Evolutionary conservation across 1,140 invertebrate species (phyloP).

Genomic region (Tetranychus urticae): DNA sequence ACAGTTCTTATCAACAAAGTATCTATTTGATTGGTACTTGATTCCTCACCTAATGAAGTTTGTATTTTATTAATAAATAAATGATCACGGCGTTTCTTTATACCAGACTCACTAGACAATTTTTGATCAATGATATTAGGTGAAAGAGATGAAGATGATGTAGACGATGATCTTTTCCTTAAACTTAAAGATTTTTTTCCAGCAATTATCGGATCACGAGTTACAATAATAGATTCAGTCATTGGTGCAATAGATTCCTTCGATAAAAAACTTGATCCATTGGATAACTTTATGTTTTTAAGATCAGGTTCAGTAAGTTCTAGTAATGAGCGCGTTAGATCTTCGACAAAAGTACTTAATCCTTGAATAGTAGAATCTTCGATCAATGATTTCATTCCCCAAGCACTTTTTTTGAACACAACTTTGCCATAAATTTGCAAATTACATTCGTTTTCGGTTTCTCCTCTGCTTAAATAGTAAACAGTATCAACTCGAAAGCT

Average conservation of each 20-base stretch:
- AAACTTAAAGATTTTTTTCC: background rate
- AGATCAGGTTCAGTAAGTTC: background rate
- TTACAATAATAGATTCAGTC: background rate
- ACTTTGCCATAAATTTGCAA: background rate
- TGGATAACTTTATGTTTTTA: background rate
- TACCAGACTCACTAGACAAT: background rate
- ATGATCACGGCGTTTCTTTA: background rate
- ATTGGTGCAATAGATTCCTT: background rate
- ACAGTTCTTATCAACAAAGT: background rate
- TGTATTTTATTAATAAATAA: background rate
- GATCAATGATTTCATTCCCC: background rate
- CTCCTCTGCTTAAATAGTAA: background rate
- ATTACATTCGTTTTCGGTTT: background rate
- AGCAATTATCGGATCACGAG: background rate
- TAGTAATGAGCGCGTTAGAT: background rate
- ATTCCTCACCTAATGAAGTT: background rate
- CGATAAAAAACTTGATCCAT: background rate
- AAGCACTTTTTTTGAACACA: background rate
- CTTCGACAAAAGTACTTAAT: background rate
- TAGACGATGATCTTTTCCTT: background rate
- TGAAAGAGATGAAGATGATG: background rate
- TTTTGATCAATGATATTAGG: no score
- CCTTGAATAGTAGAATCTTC: background rate
- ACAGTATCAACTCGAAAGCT: background rate
- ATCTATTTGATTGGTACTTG: background rate